Conservation (phyloP, 1,140 invertebrate species). For the Acromyrmex heyeri region DNA sequence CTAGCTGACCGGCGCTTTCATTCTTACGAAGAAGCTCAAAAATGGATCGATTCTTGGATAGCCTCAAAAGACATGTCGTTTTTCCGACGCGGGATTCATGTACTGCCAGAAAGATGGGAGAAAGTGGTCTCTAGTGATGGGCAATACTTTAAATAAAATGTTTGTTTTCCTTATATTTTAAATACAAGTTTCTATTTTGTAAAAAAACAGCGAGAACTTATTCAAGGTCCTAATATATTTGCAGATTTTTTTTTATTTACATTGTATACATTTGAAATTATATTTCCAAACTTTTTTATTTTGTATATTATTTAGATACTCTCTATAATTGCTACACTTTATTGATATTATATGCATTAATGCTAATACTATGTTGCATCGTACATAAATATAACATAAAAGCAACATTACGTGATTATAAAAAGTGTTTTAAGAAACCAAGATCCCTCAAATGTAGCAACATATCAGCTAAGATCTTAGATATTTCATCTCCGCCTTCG, state of each 20-base stretch:
- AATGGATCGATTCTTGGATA: too few species aligned
- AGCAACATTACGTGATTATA: neutral
- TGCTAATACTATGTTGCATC: neutral
- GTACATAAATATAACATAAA: neutral
- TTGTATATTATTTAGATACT: neutral
- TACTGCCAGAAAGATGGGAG: too few species aligned
- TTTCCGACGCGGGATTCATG: too few species aligned
- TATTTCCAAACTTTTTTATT: neutral
- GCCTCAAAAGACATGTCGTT: too few species aligned
- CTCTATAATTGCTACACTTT: neutral
- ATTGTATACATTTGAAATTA: neutral
- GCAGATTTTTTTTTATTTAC: neutral
- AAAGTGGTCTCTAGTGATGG: too few species aligned
- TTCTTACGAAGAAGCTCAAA: too few species aligned
- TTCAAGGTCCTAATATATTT: too few species aligned
- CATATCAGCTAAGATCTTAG: slow-evolving; percentile 71
- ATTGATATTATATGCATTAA: neutral
- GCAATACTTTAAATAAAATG: too few species aligned
- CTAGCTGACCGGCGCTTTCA: too few species aligned
- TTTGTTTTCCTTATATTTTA: too few species aligned
- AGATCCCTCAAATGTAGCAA: slow-evolving; percentile 70
- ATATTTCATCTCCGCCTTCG: slow-evolving; percentile 71
- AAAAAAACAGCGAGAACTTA: too few species aligned
- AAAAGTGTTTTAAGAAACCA: slow-evolving; percentile 70
- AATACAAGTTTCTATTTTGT: too few species aligned